Evolutionary conservation across 2,888 invertebrate genomes (phyloP).

Genomic region (Heliconius charithonia): DNA sequence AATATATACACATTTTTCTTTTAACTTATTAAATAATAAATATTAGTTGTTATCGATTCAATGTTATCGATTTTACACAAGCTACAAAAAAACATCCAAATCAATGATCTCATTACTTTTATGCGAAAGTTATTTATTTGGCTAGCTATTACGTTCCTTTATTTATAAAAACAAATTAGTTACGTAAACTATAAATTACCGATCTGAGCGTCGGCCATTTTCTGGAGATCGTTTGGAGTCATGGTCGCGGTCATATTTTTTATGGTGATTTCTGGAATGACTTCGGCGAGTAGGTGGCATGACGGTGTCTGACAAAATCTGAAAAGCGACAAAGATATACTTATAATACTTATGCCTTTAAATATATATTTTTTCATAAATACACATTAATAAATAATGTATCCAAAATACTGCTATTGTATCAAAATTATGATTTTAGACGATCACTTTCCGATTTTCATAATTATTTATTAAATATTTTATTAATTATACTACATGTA

Average conservation of each 20-base stretch:
- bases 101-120: too few species aligned
- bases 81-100: too few species aligned
- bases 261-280: constrained; percentile 76
- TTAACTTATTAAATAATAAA: neutral
- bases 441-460: neutral
- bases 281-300: constrained; percentile 80
- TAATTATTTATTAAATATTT: too few species aligned
- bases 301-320: constrained; percentile 80
- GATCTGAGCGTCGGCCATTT: constrained; percentile 73
- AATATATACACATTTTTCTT: too few species aligned
- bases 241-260: constrained; percentile 75
- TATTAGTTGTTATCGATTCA: neutral
- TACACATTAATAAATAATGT: too few species aligned
- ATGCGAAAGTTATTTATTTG: too few species aligned
- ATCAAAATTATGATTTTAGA: neutral
- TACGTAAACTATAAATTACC: constrained; percentile 56
- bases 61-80: neutral
- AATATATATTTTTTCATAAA: neutral
- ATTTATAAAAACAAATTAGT: neutral
- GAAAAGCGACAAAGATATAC: constrained; percentile 25
- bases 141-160: neutral
- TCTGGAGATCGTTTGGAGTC: constrained; percentile 76
- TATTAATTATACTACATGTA: neutral
- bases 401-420: too few species aligned
- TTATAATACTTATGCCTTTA: neutral